phyloP scores from a whole-genome alignment of 2,888 invertebrate genomes.

The Rutpela maculata region DNA sequence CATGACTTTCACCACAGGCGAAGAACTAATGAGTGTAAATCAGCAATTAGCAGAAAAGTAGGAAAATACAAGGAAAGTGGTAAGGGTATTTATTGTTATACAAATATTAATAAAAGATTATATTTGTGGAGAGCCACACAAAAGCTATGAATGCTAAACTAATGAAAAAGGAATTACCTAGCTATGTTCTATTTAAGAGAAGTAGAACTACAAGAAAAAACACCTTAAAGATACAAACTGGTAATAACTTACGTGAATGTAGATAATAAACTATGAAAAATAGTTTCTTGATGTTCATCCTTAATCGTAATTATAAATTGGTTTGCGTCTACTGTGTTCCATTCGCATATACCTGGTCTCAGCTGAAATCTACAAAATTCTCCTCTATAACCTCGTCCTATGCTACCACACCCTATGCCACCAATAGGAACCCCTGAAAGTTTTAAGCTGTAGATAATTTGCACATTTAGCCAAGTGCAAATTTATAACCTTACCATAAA shows the following conservation, averaged over 20 bases:
- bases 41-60: too few species aligned
- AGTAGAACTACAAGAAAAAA: too few species aligned
- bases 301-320: constrained; percentile 94
- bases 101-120: too few species aligned
- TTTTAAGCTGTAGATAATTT: not conserved
- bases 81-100: too few species aligned
- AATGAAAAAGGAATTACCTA: too few species aligned
- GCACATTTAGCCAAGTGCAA: not conserved
- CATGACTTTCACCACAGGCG: too few species aligned
- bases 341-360: constrained; percentile 92
- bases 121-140: too few species aligned
- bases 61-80: too few species aligned
- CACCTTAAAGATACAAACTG: too few species aligned
- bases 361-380: constrained; percentile 95
- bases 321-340: constrained; percentile 87
- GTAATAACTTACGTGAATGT: constrained; percentile 80
- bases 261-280: constrained; percentile 88
- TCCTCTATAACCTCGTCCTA: constrained; percentile 93
- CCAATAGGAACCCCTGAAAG: constrained; percentile 87
- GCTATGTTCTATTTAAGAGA: too few species aligned
- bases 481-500: constrained; percentile 82
- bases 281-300: constrained; percentile 80
- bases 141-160: too few species aligned
- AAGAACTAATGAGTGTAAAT: too few species aligned
- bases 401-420: constrained; percentile 88